Percentiles rank a stretch among this genome's conserved stretches.
Evolutionary conservation across 2,797 vertebrate genomes (phyloP).

Genomic region (Gallinago solitaria): DNA sequence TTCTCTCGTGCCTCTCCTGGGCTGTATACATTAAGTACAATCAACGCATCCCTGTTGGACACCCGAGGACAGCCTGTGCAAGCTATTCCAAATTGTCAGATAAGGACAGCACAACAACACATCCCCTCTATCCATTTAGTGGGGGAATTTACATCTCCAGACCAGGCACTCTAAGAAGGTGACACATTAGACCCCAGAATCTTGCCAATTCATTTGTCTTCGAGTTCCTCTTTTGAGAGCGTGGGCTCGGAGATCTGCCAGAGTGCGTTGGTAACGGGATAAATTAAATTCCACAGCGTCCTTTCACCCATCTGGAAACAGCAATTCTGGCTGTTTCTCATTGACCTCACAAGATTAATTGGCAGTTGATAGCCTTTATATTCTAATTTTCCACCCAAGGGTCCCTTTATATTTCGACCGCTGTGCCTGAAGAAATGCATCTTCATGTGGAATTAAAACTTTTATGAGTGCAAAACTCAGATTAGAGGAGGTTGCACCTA

Average conservation of each 20-base stretch:
- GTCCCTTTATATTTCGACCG: background rate
- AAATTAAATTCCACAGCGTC: conserved; percentile 22
- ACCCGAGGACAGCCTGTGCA: accelerated
- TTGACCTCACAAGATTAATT: conserved; percentile 61
- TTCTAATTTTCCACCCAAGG: conserved; percentile 53
- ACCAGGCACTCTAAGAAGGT: background rate
- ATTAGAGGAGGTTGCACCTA: background rate
- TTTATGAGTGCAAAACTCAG: background rate
- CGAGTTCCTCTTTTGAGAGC: background rate
- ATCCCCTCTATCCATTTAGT: no score
- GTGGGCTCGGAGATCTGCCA: background rate
- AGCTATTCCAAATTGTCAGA: accelerated
- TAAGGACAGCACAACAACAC: accelerated
- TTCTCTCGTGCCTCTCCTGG: background rate
- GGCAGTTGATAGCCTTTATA: conserved; percentile 51
- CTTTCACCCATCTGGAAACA: conserved; percentile 50
- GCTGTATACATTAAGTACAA: no score
- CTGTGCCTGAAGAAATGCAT: background rate
- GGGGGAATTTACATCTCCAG: background rate
- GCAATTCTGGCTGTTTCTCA: conserved; percentile 39
- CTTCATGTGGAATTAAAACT: background rate
- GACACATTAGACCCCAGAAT: background rate
- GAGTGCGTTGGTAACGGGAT: background rate
- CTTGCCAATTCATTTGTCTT: background rate
- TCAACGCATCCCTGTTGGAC: accelerated